A percentile compares a stretch with the other conserved stretches of the same genome.
These are phyloP conservation scores for Alligator mississippiensis DNA, from an alignment of 2,113 vertebrate species.

Conservation along the genomic window DNA sequence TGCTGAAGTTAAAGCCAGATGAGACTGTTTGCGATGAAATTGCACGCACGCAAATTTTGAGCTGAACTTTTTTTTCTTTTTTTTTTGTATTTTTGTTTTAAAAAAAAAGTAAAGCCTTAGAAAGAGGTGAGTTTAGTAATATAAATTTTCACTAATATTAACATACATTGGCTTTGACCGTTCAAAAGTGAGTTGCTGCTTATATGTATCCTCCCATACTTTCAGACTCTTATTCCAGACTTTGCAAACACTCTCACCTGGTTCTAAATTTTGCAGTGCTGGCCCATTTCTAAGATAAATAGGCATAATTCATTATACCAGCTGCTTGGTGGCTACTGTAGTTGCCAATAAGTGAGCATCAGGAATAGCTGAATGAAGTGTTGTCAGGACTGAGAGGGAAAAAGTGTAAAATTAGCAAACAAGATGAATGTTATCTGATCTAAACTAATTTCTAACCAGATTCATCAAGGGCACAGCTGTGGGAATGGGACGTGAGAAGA, in stretches of 20 bases:
- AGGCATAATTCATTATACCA: slow-evolving; percentile 52
- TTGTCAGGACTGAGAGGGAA: slow-evolving; percentile 16
- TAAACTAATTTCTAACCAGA: slow-evolving; percentile 51
- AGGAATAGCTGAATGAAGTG: slow-evolving; percentile 46
- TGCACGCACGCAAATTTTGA: background rate
- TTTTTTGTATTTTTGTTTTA: background rate
- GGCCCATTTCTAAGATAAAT: slow-evolving; percentile 25
- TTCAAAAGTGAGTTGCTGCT: background rate
- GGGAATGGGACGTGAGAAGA: slow-evolving; percentile 24
- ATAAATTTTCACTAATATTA: background rate
- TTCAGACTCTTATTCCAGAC: background rate
- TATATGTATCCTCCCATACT: background rate
- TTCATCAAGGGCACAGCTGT: slow-evolving; percentile 62
- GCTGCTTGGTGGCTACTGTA: slow-evolving; percentile 25
- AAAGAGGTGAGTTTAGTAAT: background rate
- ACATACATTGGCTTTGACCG: background rate
- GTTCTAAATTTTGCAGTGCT: background rate
- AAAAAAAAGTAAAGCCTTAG: background rate
- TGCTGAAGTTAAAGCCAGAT: background rate
- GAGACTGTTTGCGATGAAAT: background rate
- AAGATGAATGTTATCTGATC: slow-evolving; percentile 53
- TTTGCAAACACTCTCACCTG: background rate
- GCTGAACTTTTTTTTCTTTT: background rate
- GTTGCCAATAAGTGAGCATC: slow-evolving; percentile 35
- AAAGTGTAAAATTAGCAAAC: slow-evolving; percentile 72